These are phyloP conservation scores for Graphium colonna DNA, from an alignment of 2,888 invertebrate genomes.

Conservation along the genomic window DNA sequence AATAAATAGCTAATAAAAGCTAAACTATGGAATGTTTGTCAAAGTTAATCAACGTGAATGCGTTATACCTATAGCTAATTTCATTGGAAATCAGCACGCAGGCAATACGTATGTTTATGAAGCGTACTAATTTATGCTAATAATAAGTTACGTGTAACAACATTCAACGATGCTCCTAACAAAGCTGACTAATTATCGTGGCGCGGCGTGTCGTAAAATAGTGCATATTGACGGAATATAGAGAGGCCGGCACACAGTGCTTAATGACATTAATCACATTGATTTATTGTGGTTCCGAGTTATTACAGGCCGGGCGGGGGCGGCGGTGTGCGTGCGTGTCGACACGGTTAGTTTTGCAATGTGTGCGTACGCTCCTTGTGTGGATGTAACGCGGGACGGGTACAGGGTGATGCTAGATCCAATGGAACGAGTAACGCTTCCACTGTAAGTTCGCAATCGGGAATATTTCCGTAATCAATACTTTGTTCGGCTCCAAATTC, in stretches of 20 bases:
- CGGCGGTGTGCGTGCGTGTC: slow-evolving; percentile 55
- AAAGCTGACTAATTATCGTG: slow-evolving; percentile 79
- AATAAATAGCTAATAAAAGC: no score
- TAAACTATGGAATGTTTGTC: no score
- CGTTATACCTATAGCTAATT: no score
- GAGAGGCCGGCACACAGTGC: slow-evolving; percentile 80
- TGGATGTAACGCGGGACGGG: slow-evolving; percentile 59
- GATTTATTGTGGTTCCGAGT: slow-evolving; percentile 81
- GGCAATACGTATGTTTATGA: slow-evolving; percentile 7
- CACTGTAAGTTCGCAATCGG: not conserved
- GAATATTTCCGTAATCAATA: not conserved
- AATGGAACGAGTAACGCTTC: not conserved
- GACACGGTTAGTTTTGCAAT: slow-evolving; percentile 32
- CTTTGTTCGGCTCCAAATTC: no score
- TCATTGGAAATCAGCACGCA: not conserved
- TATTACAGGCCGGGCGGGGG: slow-evolving; percentile 74
- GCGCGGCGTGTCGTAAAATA: slow-evolving; percentile 78
- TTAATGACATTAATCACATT: slow-evolving; percentile 81
- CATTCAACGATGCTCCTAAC: slow-evolving; percentile 71
- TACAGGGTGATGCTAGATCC: slow-evolving; percentile 55
- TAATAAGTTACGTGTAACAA: slow-evolving; percentile 43
- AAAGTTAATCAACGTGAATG: no score
- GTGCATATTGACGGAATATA: slow-evolving; percentile 81
- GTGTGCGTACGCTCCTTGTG: slow-evolving; percentile 64
- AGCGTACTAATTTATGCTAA: slow-evolving; percentile 39